Evolutionary conservation across 2,888 invertebrate genomes (phyloP), one percentile per base, ranked within the genome.

Genomic region (Teleiodes luculella): DNA sequence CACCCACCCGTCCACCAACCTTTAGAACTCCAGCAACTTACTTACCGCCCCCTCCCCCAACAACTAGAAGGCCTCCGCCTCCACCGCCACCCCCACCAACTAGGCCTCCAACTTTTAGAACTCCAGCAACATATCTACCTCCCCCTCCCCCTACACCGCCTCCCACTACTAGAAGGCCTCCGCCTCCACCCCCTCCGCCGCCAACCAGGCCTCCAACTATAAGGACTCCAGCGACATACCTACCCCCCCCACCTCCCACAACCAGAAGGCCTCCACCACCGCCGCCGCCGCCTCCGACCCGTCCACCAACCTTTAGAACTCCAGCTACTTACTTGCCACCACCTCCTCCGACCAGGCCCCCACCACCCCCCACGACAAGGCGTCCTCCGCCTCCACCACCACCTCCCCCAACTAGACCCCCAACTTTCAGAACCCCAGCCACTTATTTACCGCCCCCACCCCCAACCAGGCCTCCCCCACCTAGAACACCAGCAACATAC

Each of bases 11-110:
- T 13, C 51, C 59, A 1, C 53, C 59, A 59, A 31, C 47, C 5
- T 1, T 18, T 14, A 47, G 63, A 20, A 64, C 66, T 1, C 65
- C 69, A 13, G n/a, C 58, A 57, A 11, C 57, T 52, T 14, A 52
- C 1, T 11, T 20, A 1, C 35, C 39, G n/a, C 43, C 53, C 11
- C 55, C 54, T 16, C 59, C 49, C 2, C 59, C 36, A 37, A 56
- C 59, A 2, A 55, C 57, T 5, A 53, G 48, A 39, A 33, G 51
- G 1, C 51, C 51, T 10, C 51, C 51, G 6, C 51, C 51, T 1
- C 61, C 62, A 33, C 47, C 59, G 10, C 57, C 60, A 8, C 55
- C 56, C 39, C 52, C 57, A 14, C 59, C 55, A 46, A 55, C 55
- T 14, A 45, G 37, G 18, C 43, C 56, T 52, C 35, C 33, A 57